These are phyloP conservation scores for Pao palembangensis DNA, from an alignment of 2,113 vertebrate species.

Conservation along the genomic window DNA sequence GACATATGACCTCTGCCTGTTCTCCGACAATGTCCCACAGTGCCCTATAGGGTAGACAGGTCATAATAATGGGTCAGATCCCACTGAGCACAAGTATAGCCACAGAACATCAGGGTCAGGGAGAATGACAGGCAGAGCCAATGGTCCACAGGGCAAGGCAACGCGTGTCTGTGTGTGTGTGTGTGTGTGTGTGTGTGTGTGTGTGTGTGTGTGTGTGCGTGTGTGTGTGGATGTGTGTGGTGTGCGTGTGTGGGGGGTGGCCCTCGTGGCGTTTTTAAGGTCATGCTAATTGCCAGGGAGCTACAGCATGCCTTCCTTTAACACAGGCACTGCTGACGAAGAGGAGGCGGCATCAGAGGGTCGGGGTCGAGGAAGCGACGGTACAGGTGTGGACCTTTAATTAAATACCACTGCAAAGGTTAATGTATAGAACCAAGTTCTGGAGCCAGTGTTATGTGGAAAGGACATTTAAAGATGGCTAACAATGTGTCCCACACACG, in stretches of 20 bases:
- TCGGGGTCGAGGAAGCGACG: slow-evolving; percentile 37
- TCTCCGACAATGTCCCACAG: slow-evolving; percentile 47
- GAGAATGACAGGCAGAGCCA: slow-evolving; percentile 45
- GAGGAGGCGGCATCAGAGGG: slow-evolving; percentile 20
- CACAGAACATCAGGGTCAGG: slow-evolving; percentile 61
- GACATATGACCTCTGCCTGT: slow-evolving; percentile 62
- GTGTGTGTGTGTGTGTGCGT: no score
- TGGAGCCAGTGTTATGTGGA: slow-evolving; percentile 28
- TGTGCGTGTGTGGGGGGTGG: slow-evolving; percentile 13
- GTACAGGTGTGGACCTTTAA: slow-evolving; percentile 78
- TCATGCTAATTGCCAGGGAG: slow-evolving; percentile 76
- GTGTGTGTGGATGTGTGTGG: no score
- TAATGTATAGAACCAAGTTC: slow-evolving; percentile 68
- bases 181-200: neutral
- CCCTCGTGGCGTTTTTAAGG: slow-evolving; percentile 70
- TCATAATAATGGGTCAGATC: slow-evolving; percentile 55
- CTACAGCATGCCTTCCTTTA: slow-evolving; percentile 58
- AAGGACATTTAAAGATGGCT: neutral
- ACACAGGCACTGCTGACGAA: slow-evolving; percentile 39
- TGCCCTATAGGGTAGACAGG: slow-evolving; percentile 38
- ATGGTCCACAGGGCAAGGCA: slow-evolving; percentile 50
- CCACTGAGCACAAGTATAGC: slow-evolving; percentile 53
- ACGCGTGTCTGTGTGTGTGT: neutral
- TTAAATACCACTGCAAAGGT: slow-evolving; percentile 80
- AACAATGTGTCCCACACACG: no score